Conservation (phyloP, 2,113 vertebrate species). For the Rhinopithecus roxellana region DNA sequence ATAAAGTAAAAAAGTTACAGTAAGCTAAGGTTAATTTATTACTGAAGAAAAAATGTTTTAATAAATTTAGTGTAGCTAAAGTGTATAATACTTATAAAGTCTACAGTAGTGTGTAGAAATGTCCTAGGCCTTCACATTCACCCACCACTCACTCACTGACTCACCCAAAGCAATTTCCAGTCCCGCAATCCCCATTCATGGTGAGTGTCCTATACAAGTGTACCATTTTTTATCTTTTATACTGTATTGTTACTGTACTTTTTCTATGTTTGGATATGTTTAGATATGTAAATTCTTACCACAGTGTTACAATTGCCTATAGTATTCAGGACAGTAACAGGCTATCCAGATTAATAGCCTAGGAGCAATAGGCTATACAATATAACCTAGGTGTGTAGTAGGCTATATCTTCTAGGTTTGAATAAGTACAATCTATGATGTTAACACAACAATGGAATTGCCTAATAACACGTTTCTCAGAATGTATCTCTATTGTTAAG, state of each 20-base stretch:
- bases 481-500: not conserved
- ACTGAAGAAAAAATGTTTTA: not conserved
- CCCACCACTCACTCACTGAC: not conserved
- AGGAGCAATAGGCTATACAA: not conserved
- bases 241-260: not conserved
- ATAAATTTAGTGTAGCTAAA: not conserved
- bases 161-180: not conserved
- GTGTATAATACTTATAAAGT: not conserved
- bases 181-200: not conserved
- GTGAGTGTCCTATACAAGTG: not conserved
- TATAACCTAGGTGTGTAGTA: not conserved
- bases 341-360: not conserved
- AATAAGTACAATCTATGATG: not conserved
- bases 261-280: not conserved
- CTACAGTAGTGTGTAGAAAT: not conserved
- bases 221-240: not conserved
- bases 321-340: not conserved
- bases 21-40: not conserved
- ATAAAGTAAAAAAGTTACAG: not conserved
- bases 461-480: not conserved
- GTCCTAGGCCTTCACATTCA: not conserved
- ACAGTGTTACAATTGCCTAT: not conserved
- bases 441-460: not conserved
- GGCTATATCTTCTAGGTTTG: not conserved
- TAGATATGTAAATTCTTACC: not conserved